Conservation (phyloP, 2,113 vertebrate genomes). For the Megatriorchis doriae region DNA sequence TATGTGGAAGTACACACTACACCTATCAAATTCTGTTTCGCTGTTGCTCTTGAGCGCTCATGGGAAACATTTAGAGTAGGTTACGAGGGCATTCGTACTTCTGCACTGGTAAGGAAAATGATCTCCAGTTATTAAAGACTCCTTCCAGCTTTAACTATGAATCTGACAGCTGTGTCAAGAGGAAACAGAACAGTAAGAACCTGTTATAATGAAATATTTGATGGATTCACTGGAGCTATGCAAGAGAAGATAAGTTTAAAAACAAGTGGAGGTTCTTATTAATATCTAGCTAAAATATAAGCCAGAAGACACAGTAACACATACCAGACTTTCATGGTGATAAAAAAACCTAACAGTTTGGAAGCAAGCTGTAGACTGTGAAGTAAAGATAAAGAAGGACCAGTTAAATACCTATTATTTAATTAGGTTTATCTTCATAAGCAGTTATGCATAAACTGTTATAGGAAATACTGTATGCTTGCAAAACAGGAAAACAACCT, state of each 20-base stretch:
- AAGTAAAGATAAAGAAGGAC: background rate
- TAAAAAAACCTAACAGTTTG: background rate
- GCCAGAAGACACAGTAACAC: background rate
- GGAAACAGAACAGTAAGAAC: background rate
- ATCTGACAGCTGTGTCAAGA: background rate
- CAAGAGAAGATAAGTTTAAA: background rate
- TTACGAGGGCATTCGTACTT: background rate
- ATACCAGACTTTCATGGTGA: background rate
- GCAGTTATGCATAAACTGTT: background rate
- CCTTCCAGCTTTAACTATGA: background rate
- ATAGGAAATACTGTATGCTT: background rate
- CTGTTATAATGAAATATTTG: background rate
- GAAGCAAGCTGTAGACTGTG: constrained; percentile 7
- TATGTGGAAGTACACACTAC: background rate
- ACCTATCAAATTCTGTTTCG: background rate
- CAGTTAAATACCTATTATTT: background rate
- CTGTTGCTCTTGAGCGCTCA: background rate
- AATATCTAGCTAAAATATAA: background rate
- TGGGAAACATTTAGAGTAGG: background rate
- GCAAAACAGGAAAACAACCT: background rate
- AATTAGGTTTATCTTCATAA: background rate
- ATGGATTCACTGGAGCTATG: background rate
- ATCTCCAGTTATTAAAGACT: background rate
- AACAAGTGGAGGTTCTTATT: background rate
- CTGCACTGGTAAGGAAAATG: background rate